A percentile compares a stretch with the other conserved stretches of the same genome.
Conservation (phyloP, 2,888 invertebrate species). For the Tetragonisca angustula region DNA sequence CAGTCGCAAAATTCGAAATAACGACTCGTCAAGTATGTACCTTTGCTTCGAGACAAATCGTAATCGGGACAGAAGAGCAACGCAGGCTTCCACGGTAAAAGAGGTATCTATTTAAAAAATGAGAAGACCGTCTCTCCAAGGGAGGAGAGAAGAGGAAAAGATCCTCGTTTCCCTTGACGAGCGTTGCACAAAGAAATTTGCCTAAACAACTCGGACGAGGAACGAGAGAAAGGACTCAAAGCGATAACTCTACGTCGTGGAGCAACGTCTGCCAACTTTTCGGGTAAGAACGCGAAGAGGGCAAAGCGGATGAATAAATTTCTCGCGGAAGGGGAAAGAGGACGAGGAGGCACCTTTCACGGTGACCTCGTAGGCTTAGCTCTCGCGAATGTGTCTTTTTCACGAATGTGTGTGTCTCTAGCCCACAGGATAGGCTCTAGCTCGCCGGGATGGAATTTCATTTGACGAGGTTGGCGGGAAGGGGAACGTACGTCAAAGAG, state of each 20-base stretch:
- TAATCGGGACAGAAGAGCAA: neutral
- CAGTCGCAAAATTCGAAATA: neutral
- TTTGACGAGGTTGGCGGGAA: constrained; percentile 47
- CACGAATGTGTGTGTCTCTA: constrained; percentile 29
- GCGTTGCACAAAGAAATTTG: neutral
- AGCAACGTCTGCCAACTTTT: constrained; percentile 22
- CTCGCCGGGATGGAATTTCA: constrained; percentile 63
- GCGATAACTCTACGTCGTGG: neutral
- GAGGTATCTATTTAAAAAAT: neutral
- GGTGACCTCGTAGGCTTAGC: constrained; percentile 20
- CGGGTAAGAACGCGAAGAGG: neutral
- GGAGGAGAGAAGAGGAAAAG: neutral
- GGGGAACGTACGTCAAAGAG: constrained; percentile 61
- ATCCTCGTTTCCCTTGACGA: neutral
- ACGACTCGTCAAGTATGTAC: neutral
- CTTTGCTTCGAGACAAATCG: neutral
- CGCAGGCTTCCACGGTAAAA: neutral
- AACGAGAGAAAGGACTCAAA: too few relatives aligned
- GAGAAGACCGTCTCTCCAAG: neutral
- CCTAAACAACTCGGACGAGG: neutral
- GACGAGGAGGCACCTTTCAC: neutral
- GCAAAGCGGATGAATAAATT: constrained; percentile 16
- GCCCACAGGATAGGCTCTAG: neutral
- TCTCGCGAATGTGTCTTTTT: constrained; percentile 14
- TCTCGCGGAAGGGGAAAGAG: neutral